Base-by-base conservation (phyloP, 1,140 invertebrate species). In the Batillaria attramentaria region DNA sequence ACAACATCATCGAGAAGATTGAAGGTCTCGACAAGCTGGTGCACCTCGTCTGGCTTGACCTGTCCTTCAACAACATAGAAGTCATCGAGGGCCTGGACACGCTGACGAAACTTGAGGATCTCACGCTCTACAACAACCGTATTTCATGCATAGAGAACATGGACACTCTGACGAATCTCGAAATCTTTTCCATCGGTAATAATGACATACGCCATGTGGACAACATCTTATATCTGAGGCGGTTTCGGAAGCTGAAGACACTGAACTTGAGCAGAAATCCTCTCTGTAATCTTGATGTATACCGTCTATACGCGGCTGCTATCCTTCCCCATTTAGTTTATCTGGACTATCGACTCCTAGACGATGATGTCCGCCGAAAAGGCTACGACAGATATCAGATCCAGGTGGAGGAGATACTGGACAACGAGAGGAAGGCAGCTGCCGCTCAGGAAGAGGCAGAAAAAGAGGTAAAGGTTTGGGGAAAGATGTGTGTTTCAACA, bases 261-360 rank as follows among this genome's bases (percentile, higher is more conserved):
- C 90, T 97, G 0, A 96, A 96, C 87, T 93, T 97, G 78, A 93
- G 92, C 82, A 95, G 94, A 4, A 98, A 98, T 92, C 95, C 95
- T 10, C 92, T 95, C 79, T 92, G 93, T 84, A 82, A 88, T 73
- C 86, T 88, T 76, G 92, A 94, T 68, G 79, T 82, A 31, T 94
- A 94, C 79, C 90, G 93, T 85, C 87, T 93, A 82, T 95, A 93
- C 92, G 87, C 95, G 68, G 93, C 93, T 50, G 94, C 95, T 1
- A 94, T 95, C 85, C 91, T 97, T 8, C 94, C 94, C 0, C 93
- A 94, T 85, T 88, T 97, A 2, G 93, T 94, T 35, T 97, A 96
- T 89, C 93, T 96, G 66, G 94, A 96, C 84, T 97, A 97, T 87
- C 93, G 93, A 90, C 92, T 94, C 46, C 92, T 97, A 62, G 73